These are phyloP conservation scores for Brachypterus glaber DNA, from an alignment of 2,888 invertebrate species.

Conservation along the genomic window DNA sequence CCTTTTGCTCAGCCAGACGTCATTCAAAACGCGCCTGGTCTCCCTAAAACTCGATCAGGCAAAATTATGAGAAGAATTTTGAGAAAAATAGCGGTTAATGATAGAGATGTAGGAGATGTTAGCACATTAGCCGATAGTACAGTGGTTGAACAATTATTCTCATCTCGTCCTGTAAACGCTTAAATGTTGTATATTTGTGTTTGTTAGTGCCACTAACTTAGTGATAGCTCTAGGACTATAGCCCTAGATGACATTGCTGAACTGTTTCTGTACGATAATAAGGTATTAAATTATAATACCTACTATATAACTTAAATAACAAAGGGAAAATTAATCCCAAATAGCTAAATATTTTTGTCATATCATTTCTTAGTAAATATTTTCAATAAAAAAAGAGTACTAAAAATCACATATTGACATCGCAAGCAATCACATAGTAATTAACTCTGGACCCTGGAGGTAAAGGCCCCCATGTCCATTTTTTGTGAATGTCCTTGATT, in stretches of 20 bases:
- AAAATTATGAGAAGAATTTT: slow-evolving; percentile 96
- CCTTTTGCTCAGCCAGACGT: slow-evolving; percentile 93
- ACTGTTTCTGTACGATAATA: no score
- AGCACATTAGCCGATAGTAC: slow-evolving; percentile 88
- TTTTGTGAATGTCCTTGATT: no score
- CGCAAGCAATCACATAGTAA: no score
- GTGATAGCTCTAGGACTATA: slow-evolving; percentile 1
- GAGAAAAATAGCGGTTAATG: slow-evolving; percentile 85
- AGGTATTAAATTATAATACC: no score
- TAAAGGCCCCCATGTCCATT: no score
- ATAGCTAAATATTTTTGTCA: no score
- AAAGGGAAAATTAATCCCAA: no score
- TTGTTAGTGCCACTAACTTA: slow-evolving; percentile 4
- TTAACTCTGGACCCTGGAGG: no score
- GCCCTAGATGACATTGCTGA: slow-evolving; percentile 2
- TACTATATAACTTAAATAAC: no score
- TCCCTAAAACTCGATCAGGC: slow-evolving; percentile 95
- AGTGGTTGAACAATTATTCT: slow-evolving; percentile 75
- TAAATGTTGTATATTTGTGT: slow-evolving; percentile 18
- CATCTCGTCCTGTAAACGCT: slow-evolving; percentile 50
- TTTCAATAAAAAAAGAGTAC: no score
- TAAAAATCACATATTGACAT: no score
- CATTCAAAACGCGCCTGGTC: slow-evolving; percentile 84
- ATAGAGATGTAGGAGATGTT: slow-evolving; percentile 82
- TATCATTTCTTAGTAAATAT: no score